Evolutionary conservation across 2,888 invertebrate genomes (phyloP).

Genomic region (Nemurella pictetii): DNA sequence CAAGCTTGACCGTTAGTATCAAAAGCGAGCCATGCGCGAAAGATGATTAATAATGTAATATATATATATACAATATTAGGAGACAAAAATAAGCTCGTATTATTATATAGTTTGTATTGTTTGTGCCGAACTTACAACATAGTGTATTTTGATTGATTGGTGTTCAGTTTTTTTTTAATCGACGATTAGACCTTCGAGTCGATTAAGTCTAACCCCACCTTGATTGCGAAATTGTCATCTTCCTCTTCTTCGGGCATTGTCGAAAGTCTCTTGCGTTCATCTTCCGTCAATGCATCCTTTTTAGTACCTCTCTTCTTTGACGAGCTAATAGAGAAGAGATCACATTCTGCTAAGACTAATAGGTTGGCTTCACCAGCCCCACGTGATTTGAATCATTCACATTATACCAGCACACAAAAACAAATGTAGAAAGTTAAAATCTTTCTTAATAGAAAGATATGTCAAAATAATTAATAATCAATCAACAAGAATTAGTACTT

Average conservation of each 20-base stretch:
- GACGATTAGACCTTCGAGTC: slow-evolving; percentile 41
- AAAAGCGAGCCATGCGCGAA: not conserved
- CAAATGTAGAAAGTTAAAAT: too few species aligned
- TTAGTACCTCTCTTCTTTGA: slow-evolving; percentile 72
- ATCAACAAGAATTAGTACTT: too few species aligned
- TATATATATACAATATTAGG: not conserved
- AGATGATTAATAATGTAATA: not conserved
- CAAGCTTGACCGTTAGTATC: not conserved
- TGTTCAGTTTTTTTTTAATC: slow-evolving; percentile 22
- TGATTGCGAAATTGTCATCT: slow-evolving; percentile 64
- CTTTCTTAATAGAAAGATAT: too few species aligned
- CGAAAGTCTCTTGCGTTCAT: slow-evolving; percentile 68
- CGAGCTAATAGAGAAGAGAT: slow-evolving; percentile 48
- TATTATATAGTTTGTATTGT: not conserved
- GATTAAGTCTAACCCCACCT: slow-evolving; percentile 56
- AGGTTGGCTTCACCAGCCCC: not conserved
- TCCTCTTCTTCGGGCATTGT: slow-evolving; percentile 87
- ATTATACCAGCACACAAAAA: too few species aligned
- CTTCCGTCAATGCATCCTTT: slow-evolving; percentile 61
- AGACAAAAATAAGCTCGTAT: not conserved
- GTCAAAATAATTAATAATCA: too few species aligned
- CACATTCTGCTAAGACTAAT: not conserved
- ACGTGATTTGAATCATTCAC: not conserved
- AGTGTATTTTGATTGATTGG: slow-evolving; percentile 20
- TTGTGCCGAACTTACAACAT: slow-evolving; percentile 22